Evolutionary conservation across 53 echinoderm and acorn worm genomes (phyloP), one percentile per base, ranked within the genome.

Genomic region (Glandiceps talaboti): DNA sequence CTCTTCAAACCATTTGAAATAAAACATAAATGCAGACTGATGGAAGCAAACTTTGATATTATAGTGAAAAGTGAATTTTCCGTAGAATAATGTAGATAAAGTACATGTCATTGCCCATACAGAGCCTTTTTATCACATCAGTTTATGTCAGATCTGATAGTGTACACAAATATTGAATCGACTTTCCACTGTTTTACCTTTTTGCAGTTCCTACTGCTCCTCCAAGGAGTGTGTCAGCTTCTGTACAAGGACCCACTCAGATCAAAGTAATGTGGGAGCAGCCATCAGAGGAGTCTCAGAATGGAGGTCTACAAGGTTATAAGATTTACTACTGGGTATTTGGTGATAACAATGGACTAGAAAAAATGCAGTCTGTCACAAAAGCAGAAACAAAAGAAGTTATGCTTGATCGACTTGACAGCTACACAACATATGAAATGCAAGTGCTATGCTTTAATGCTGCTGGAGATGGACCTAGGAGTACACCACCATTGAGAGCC

Each of bases 271-370:
- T 89, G 28, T 97, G 99, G 99, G 77, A 83, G 14, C 84, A 90
- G 12, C 91, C 91, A 14, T 82, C 99, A 28, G 78, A 29, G 14
- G 99, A 93, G 14, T 85, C 93, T 26, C 89, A 85, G 79, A 97
- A 93, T 81, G 99, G 99, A 25, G 99, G 92, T 14, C 89, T 93
- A 27, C 93, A 96, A 75, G 97, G 97, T 27, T 96, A 93, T 82
- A 96, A 96, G 88, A 91, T 96, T 10, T 76, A 84, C 0, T 91
- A 91, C 77, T 88, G 88, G 91, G 86, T 83, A 82, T 78, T 76
- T 20, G 74, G 82, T 27, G 32, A 32, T 14, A 30, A 78, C 0
- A 77, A 78, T 26, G 82, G 81, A 27, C 81, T 30, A 28, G 74
- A 82, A 33, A 76, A 77, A 31, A 84, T 89, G 29, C 90, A 84